These are phyloP conservation scores for Ivindomyrus marchei DNA, from an alignment of 2,113 vertebrate genomes.

Conservation along the genomic window DNA sequence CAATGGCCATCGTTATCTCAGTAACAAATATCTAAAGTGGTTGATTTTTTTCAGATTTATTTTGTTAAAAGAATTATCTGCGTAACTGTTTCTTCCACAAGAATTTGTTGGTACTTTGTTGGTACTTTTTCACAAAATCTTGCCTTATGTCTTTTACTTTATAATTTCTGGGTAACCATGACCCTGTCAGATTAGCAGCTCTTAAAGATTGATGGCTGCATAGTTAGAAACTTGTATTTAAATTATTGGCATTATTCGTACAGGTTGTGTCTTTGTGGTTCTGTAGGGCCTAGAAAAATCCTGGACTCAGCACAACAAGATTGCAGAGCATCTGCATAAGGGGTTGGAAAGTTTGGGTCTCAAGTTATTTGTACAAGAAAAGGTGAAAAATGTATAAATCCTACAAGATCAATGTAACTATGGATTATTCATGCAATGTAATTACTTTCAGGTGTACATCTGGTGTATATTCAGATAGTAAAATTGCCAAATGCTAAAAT, in stretches of 20 bases:
- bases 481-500: neutral
- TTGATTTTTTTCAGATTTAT: neutral
- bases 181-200: neutral
- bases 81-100: neutral
- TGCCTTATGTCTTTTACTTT: neutral
- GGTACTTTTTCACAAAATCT: neutral
- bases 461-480: neutral
- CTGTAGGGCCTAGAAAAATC: conserved; percentile 78
- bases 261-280: neutral
- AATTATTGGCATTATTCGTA: neutral
- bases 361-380: conserved; percentile 80
- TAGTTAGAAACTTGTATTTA: neutral
- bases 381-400: conserved; percentile 46
- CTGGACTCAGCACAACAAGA: conserved; percentile 72
- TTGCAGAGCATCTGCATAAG: conserved; percentile 61
- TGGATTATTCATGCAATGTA: neutral
- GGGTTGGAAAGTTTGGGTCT: conserved; percentile 75
- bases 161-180: neutral
- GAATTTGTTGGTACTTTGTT: neutral
- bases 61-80: neutral
- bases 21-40: neutral
- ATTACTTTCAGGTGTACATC: neutral
- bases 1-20: neutral
- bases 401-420: neutral
- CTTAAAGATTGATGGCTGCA: neutral